Evolutionary conservation across 2,113 vertebrate species (phyloP).

Genomic region (Origma solitaria): DNA sequence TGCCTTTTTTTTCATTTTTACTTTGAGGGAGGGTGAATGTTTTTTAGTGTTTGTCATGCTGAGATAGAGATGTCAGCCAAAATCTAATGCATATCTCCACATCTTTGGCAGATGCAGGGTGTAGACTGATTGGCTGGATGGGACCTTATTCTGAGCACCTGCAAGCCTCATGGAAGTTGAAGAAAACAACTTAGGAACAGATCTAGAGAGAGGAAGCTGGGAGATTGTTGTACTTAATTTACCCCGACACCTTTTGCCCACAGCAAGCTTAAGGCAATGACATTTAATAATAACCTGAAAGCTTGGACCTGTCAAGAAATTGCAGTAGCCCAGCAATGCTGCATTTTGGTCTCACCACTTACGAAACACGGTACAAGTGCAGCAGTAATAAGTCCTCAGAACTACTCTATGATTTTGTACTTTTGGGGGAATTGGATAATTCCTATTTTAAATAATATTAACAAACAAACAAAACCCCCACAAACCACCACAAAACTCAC

Average conservation of each 20-base stretch:
- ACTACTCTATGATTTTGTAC: not conserved
- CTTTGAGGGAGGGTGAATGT: not conserved
- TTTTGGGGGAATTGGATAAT: not conserved
- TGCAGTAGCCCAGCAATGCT: not conserved
- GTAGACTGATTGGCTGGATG: not conserved
- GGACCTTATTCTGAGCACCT: not conserved
- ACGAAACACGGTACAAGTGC: not conserved
- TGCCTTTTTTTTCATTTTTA: not conserved
- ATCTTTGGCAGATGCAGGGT: not conserved
- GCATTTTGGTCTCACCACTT: not conserved
- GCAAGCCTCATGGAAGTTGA: not conserved
- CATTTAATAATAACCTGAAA: constrained; percentile 53
- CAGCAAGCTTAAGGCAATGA: constrained; percentile 30
- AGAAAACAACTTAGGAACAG: not conserved
- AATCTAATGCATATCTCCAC: not conserved
- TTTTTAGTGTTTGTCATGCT: not conserved
- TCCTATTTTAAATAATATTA: not conserved
- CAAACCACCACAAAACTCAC: not conserved
- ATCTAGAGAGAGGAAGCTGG: not conserved
- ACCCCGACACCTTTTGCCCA: constrained; percentile 27
- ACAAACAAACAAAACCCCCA: too few relatives aligned
- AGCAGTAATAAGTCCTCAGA: not conserved
- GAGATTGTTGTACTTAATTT: constrained; percentile 37
- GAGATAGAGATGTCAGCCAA: constrained; percentile 22
- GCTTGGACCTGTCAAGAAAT: not conserved